Percentiles rank a stretch among this genome's conserved stretches.
phyloP scores from a whole-genome alignment of 2,113 vertebrate genomes.

The Lathamus discolor region DNA sequence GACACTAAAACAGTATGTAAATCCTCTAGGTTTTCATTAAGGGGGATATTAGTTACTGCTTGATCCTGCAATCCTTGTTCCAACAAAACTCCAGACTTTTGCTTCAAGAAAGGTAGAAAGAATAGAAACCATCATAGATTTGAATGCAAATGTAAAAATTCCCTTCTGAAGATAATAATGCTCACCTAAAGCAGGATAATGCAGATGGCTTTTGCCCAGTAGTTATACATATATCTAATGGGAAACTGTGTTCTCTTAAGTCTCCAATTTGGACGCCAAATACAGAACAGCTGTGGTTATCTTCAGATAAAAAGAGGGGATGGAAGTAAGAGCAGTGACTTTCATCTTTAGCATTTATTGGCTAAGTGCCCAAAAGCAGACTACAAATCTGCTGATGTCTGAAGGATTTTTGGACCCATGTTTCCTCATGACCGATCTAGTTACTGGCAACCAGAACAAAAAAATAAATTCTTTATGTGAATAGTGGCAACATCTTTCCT shows the following conservation, averaged over 20 bases:
- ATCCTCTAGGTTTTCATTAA: not conserved
- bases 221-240: not conserved
- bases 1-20: not conserved
- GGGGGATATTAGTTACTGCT: not conserved
- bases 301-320: not conserved
- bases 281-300: not conserved
- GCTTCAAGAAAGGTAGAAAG: not conserved
- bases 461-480: not conserved
- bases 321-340: not conserved
- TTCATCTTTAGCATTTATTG: not conserved
- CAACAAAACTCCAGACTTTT: not conserved
- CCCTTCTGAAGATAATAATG: not conserved
- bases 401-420: not conserved
- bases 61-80: not conserved
- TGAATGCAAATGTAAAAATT: not conserved
- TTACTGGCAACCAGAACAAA: not conserved
- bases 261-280: not conserved
- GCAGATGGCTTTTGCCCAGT: accelerated
- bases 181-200: not conserved
- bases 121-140: not conserved
- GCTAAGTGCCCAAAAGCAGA: not conserved
- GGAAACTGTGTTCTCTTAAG: not conserved
- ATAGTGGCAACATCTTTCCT: not conserved
- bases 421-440: not conserved
- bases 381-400: not conserved